phyloP scores from a whole-genome alignment of 2,113 vertebrate genomes.

The Parus major region DNA sequence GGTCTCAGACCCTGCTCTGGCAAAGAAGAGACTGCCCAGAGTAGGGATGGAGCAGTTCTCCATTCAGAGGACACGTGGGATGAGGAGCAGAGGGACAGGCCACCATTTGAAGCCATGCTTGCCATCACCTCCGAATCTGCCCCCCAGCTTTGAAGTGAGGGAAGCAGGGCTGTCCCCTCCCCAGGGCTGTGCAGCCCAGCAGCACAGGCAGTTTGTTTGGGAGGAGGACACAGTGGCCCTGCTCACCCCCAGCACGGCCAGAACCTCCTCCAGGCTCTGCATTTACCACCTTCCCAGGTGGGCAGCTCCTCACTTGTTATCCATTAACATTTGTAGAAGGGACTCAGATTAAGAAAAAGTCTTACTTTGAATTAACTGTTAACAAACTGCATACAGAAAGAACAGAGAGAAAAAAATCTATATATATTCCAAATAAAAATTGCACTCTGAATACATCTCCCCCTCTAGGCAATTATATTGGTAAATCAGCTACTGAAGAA shows the following conservation, averaged over 20 bases:
- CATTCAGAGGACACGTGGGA: fast-evolving
- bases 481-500: conserved; percentile 58
- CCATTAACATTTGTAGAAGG: neutral
- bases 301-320: neutral
- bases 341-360: neutral
- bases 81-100: neutral
- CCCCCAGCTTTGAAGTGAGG: neutral
- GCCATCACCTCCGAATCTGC: neutral
- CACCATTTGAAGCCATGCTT: neutral
- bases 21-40: neutral
- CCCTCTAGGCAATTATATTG: conserved; percentile 46
- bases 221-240: neutral
- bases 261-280: neutral
- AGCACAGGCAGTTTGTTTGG: too few relatives aligned
- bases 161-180: neutral
- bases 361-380: conserved; percentile 4
- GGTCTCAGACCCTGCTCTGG: neutral
- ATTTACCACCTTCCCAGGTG: neutral
- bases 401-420: neutral
- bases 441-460: conserved; percentile 1
- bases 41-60: neutral
- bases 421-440: conserved; percentile 37
- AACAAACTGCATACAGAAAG: neutral
- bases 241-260: neutral
- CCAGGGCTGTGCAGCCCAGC: neutral